Evolutionary conservation across 1,140 invertebrate genomes (phyloP), one percentile per base, ranked within the genome.

Genomic region (Ooceraea biroi): DNA sequence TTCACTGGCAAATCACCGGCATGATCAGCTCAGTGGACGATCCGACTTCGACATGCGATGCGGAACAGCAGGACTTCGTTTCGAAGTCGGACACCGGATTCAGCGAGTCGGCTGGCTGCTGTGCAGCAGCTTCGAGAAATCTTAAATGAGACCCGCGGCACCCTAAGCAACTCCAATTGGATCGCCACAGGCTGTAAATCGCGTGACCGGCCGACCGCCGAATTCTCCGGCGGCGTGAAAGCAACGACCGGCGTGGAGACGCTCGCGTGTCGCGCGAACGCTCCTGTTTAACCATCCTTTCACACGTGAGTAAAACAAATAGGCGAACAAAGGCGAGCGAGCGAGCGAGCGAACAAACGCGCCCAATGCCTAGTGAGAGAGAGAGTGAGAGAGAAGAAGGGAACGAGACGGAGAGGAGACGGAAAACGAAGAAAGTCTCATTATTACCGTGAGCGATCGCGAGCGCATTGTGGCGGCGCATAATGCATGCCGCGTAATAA

Each of bases 221-320:
- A 89, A 89, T 88, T 89, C 74, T 61, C 60, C 41, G 61, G 30
- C 84, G 73, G 27, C 60, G 61, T 61, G 60, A 89, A 88, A 88
- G 88, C 87, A 89, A 86, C 84, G 84, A 89, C 80, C 84, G 87
- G 55, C 22, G 19, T 58, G 68, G 84, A 86, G 84, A 89, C 80
- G 84, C 78, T 89, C 89, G 88, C 89, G 88, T 89, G 89, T 90
- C 82, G 77, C 80, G 88, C 84, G 74, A 89, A 84, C 66, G 72
- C 82, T 89, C 60, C 87, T 89, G 82, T 89, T 89, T 90, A 86
- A 88, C 86, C 89, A 90, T 88, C 88, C 88, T 90, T 89, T 88
- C 88, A 88, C 89, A 90, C 88, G 84, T 89, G 74, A 90, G 89
- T 88, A 88, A 36, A 90, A 89, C 84, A 90, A 90, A 89, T 90